Base-by-base conservation (phyloP, 2,113 vertebrate genomes). In the Rhea americana region DNA sequence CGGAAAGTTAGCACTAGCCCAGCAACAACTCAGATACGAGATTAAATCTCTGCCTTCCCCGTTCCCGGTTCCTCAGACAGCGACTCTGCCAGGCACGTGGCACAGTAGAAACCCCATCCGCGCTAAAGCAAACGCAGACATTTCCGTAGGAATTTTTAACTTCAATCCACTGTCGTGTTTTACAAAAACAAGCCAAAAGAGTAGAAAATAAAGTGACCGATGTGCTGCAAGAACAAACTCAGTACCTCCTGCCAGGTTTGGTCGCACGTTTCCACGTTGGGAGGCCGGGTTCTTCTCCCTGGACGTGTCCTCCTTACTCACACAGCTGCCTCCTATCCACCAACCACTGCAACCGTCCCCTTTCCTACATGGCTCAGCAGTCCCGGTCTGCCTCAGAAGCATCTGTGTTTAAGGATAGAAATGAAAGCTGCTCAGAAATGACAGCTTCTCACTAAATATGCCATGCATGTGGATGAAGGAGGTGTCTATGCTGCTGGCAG, bases 31-130 rank as follows among this genome's bases (percentile, higher is more conserved):
- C 62, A 55, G 62, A 55, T 11, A 47, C 6, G 43, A 58, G 21
- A 21, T 51, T 66, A 58, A 45, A 5, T 45, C 63, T 87, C 25
- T 82, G 43, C 13, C 41, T 47, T 62, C 41, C 25, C 43, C n/a
- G 2, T 35, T 39, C 32, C 37, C 43, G 65, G 62, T 15, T 75
- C 41, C 55, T 45, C 30, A 14, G 28, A 28, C 16, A 30, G 25
- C 2, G 3, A 1, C 1, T 30, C 4, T 3, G 37, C 25, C 50
- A 24, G 41, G 41, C 43, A 43, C 1, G 22, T 4, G 11, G 55
- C 78, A 19, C 20, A 71, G 72, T 25, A 63, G 28, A 83, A 82
- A 35, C 41, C 37, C 63, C 8, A 1, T 30, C 65, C 41, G 17
- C 7, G 3, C 21, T 50, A 35, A 70, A 81, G 55, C 55, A 75